Base-by-base conservation (phyloP, 2,113 vertebrate genomes). In the Protomyctophum bolini region DNA sequence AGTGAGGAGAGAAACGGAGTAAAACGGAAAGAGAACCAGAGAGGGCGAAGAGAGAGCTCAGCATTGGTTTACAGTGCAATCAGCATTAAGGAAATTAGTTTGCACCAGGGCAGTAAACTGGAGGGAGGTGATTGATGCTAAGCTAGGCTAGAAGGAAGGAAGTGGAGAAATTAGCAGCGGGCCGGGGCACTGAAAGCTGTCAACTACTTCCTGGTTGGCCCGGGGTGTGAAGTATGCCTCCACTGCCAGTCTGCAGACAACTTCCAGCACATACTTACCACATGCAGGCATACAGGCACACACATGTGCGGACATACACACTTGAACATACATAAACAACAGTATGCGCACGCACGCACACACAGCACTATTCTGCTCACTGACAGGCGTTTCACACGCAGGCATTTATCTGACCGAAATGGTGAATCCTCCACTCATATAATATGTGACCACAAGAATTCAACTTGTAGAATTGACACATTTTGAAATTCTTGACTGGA, bases 151-250 rank as follows among this genome's bases (percentile, higher is more conserved):
- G 88, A 83, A 91, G 91, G 92, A 93, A 93, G 91, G 92, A 91
- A 92, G 84, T 83, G 70, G 78, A 85, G 85, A 90, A 90, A 87
- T 92, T 89, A 88, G 85, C 72, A 0, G 82, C 76, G 70, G 74
- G 85, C 82, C 87, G 82, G 87, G 86, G 81, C 87, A 91, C 82
- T 66, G 81, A 77, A 77, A 92, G 84, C 90, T 91, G 91, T 92
- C 92, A 91, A 93, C 84, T 92, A 92, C 91, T 92, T 93, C 92
- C 91, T 91, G 89, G 77, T 90, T 74, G 79, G 75, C 85, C 77
- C 75, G 79, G 79, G 86, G 89, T 89, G 90, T 91, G 89, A 92
- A 92, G 88, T 89, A 75, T 86, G 82, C 60, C 14, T 73, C 68
- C 66, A 58, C 64, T 84, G 80, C 86, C 83, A 88, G 60, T 69